Evolutionary conservation across 2,113 vertebrate species (phyloP).

Genomic region (Leptocoma aspasia): DNA sequence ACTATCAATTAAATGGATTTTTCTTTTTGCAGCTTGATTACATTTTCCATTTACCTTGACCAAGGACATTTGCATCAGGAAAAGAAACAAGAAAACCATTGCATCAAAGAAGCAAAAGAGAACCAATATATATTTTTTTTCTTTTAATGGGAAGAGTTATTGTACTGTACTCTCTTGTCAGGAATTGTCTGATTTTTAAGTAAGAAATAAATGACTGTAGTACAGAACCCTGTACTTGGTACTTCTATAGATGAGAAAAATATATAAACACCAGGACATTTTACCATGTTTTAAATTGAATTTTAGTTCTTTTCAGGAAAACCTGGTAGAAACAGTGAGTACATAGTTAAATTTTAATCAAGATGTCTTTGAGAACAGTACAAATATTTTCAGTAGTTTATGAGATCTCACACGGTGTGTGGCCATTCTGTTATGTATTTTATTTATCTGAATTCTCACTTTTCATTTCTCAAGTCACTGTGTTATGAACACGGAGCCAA

Average conservation of each 20-base stretch:
- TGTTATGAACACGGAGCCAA: slow-evolving; percentile 44
- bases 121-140: not conserved
- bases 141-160: not conserved
- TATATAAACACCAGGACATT: not conserved
- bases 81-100: not conserved
- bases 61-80: not conserved
- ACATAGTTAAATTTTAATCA: slow-evolving; percentile 47
- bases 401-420: slow-evolving; percentile 48
- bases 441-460: slow-evolving; percentile 42
- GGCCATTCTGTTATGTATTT: slow-evolving; percentile 34
- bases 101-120: not conserved
- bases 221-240: not conserved
- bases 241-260: not conserved
- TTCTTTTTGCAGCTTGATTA: not conserved
- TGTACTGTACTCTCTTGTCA: not conserved
- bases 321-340: not conserved
- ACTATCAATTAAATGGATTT: not conserved
- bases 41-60: not conserved
- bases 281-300: not conserved
- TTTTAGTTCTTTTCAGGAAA: slow-evolving; percentile 17
- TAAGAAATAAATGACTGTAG: not conserved
- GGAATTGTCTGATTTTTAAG: not conserved
- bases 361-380: slow-evolving; percentile 18
- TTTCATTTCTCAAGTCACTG: slow-evolving; percentile 61
- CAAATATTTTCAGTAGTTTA: slow-evolving; percentile 53